Evolutionary conservation across 2,113 vertebrate genomes (phyloP).

Genomic region (Panthera uncia): DNA sequence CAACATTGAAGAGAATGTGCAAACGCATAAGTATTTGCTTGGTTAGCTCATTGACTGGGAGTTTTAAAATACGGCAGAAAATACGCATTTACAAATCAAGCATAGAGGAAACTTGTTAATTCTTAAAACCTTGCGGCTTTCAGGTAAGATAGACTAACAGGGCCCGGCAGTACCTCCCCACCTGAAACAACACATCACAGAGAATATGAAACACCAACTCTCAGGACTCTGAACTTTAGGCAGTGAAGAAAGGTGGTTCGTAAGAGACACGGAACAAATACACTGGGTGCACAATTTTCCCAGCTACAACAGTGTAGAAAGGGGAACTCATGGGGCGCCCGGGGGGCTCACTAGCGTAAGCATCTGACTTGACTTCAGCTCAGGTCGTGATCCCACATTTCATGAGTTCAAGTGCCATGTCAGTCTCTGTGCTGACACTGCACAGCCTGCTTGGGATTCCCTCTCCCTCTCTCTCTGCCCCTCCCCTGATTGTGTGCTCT

Average conservation of each 20-base stretch:
- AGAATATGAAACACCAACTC: background rate
- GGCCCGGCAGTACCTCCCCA: background rate
- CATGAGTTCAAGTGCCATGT: too few relatives aligned
- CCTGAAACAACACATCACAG: background rate
- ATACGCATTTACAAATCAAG: background rate
- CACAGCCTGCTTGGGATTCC: too few relatives aligned
- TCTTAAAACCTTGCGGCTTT: background rate
- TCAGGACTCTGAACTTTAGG: background rate
- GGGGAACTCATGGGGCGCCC: too few relatives aligned
- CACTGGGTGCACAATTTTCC: background rate
- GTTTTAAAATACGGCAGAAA: background rate
- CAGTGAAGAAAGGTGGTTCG: background rate
- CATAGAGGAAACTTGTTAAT: background rate
- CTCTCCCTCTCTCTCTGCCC: too few relatives aligned
- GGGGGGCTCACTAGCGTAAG: too few relatives aligned
- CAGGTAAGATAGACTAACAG: background rate
- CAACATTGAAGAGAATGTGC: background rate
- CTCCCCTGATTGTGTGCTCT: too few relatives aligned
- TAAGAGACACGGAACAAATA: background rate
- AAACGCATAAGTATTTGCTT: background rate
- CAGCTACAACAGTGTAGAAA: fast-evolving
- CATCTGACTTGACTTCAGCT: too few relatives aligned
- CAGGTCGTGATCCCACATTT: too few relatives aligned
- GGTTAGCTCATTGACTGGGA: background rate
- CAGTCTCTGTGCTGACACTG: too few relatives aligned